Base-by-base conservation (phyloP, 2,113 vertebrate species). In the Hirundichthys speculiger region DNA sequence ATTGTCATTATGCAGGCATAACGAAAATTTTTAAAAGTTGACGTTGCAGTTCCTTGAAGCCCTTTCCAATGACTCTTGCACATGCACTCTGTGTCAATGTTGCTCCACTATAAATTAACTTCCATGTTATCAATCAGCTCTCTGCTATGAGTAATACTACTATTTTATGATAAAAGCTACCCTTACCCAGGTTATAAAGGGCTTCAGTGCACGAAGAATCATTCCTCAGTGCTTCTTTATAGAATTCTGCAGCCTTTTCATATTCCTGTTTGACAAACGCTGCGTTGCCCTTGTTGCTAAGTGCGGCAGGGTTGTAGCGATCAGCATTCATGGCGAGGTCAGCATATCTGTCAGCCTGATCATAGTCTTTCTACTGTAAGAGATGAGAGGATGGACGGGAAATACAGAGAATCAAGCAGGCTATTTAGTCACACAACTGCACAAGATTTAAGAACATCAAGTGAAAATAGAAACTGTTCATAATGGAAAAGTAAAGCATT, bases 191-290 rank as follows among this genome's bases (percentile, higher is more conserved):
- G 84, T 99, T 99, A 76, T 98, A 98, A 62, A 98, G 95, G 3
- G 94, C 96, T 89, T 98, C 96, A 0, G 97, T 97, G 87, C 97
- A 99, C 5, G 95, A 98, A 0, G 96, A 98, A 79, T 99, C 98
- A 5, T 98, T 99, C 80, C 95, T 93, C 42, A 99, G 91, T 16
- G 98, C 95, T 79, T 99, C 98, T 69, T 95, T 96, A 77, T 95
- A 99, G 83, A 96, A 98, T 77, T 99, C 98, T 18, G 94, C 94
- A 67, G 98, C 95, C 88, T 98, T 99, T 75, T 97, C 96, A 49
- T 89, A 94, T 77, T 99, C 96, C 63, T 93, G 93, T 7, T 84
- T 95, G 79, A 92, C 88, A 82, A 96, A 98, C 76, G 96, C 85
- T 0, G 94, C 95, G 86, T 98, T 99, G 68, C 96, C 98, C 88